Base-by-base conservation (phyloP, 2,797 vertebrate species). In the Microctenopoma steveboyesi region DNA sequence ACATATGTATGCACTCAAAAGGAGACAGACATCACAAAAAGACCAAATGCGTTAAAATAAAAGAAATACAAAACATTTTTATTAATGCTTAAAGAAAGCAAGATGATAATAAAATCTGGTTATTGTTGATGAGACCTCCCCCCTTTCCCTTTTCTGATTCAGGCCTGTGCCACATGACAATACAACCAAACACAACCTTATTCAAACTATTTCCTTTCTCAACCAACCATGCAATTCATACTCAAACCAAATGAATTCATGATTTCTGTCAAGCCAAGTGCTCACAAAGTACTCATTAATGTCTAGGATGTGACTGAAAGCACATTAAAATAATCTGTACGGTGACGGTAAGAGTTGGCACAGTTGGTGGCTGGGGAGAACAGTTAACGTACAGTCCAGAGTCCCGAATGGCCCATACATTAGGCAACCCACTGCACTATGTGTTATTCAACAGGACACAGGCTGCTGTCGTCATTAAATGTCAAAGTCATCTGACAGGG, bases 291-390 rank as follows among this genome's bases (percentile, higher is more conserved):
- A 45, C 68, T 56, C 51, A 73, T 80, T 69, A 71, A 72, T 54
- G 69, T 75, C 48, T 50, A 37, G 28, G 10, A 46, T 66, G 60
- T 68, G 66, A 60, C 46, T 65, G 30, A 59, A 65, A 60, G 47
- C 64, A 82, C 43, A 37, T 10, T 75, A 39, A 69, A 80, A 70
- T 66, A 63, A 81, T 82, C 50, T 65, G 45, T 51, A 62, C 79
- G 69, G 72, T 76, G 74, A 62, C 11, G 72, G 25, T 60, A 70
- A 71, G 79, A 62, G 69, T 78, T 80, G 75, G 72, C 77, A 60
- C 42, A 54, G 13, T 22, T 18, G 18, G 35, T 46, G 45, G 50
- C 57, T 25, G 63, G 45, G 45, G 40, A 71, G 72, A 75, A 75
- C 70, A 74, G 65, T 59, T 73, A 59, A 72, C 67, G 59, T 76